Percentiles rank a stretch among this genome's conserved stretches.
These are phyloP conservation scores for Drosophila subpulchrella DNA, from an alignment of 1,140 invertebrate genomes.

Conservation along the genomic window DNA sequence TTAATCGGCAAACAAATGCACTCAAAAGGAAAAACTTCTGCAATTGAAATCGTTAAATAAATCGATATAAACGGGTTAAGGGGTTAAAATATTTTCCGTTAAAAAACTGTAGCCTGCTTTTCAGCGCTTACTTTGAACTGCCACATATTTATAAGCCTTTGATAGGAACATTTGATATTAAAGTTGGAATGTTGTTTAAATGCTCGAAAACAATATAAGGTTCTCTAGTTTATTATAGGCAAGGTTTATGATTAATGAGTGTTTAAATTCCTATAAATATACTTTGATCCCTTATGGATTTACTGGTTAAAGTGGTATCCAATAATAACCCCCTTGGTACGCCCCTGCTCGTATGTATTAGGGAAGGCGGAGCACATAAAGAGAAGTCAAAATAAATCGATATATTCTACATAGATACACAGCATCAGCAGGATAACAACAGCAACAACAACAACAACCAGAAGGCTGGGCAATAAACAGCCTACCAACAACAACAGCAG, in stretches of 20 bases:
- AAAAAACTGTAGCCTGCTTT: neutral
- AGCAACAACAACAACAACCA: slow-evolving; percentile 25
- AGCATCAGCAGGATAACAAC: slow-evolving; percentile 44
- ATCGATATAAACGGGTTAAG: no score
- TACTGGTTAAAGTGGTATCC: neutral
- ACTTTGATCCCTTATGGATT: neutral
- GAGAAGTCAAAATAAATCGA: slow-evolving; percentile 82
- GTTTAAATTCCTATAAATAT: no score
- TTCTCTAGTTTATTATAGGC: no score
- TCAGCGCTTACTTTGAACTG: neutral
- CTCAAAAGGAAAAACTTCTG: neutral
- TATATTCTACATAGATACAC: slow-evolving; percentile 72
- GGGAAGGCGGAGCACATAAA: slow-evolving; percentile 55
- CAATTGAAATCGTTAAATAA: neutral
- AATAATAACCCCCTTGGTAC: neutral
- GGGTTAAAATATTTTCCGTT: neutral
- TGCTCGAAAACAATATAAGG: no score
- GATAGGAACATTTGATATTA: no score
- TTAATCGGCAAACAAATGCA: neutral
- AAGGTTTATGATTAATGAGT: no score
- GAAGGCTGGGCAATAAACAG: slow-evolving; percentile 65
- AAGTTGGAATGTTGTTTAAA: no score
- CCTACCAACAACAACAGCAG: slow-evolving; percentile 52
- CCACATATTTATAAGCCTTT: no score
- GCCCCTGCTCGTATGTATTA: slow-evolving; percentile 46